Evolutionary conservation across 2,888 invertebrate species (phyloP).

Genomic region (Caenorhabditis imperialis): DNA sequence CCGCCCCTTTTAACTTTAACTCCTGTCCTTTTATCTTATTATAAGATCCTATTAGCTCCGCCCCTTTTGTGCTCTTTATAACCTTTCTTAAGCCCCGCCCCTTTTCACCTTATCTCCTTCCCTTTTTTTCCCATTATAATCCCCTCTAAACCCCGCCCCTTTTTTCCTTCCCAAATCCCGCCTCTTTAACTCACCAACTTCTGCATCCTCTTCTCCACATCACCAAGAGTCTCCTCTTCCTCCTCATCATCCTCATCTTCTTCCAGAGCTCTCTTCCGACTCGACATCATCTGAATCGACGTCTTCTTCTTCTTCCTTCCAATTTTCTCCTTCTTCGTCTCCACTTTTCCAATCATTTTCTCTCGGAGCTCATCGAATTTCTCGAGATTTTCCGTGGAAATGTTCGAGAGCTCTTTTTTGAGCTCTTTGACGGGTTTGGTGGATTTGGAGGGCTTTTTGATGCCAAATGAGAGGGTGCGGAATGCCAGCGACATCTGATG

Average conservation of each 20-base stretch:
- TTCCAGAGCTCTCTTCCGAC: slow-evolving; percentile 27
- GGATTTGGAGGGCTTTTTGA: slow-evolving; percentile 34
- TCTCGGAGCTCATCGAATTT: slow-evolving; percentile 44
- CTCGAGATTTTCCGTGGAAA: slow-evolving; percentile 23
- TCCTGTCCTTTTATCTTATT: too few species aligned
- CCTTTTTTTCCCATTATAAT: not conserved
- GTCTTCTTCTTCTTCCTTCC: slow-evolving; percentile 20
- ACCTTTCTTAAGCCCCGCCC: too few species aligned
- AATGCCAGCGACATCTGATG: slow-evolving; percentile 40
- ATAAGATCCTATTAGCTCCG: too few species aligned
- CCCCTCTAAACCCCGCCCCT: too few species aligned
- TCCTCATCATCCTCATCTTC: slow-evolving; percentile 19
- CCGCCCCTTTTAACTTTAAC: too few species aligned
- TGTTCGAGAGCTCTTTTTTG: slow-evolving; percentile 34
- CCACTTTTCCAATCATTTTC: slow-evolving; percentile 47
- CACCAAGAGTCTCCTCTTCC: slow-evolving; percentile 10
- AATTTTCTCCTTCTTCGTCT: slow-evolving; percentile 13
- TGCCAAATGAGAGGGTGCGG: slow-evolving; percentile 44
- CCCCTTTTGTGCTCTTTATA: too few species aligned
- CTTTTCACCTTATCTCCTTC: too few species aligned
- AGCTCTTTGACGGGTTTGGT: not conserved
- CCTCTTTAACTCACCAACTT: slow-evolving; percentile 33
- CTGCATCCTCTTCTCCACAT: slow-evolving; percentile 32
- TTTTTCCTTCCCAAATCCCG: too few species aligned
- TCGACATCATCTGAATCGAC: slow-evolving; percentile 33